Conservation (phyloP, 2,888 invertebrate genomes). For the Escarpia spicata region DNA sequence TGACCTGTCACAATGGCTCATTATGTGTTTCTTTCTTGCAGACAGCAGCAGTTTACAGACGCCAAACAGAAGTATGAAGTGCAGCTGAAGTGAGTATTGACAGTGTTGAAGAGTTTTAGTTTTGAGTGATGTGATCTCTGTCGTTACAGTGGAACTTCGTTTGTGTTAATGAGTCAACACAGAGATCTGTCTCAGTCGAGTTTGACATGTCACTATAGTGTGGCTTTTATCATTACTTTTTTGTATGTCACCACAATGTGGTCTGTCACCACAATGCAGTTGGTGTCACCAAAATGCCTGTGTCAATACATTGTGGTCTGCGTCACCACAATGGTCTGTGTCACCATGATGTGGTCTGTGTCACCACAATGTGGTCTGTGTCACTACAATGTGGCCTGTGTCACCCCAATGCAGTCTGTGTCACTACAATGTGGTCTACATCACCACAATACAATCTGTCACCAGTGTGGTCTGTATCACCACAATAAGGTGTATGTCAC, state of each 20-base stretch:
- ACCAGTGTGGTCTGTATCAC: too few species aligned
- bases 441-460: too few species aligned
- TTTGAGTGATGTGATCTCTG: background rate
- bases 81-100: conserved; percentile 39
- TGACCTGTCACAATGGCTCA: background rate
- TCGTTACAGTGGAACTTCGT: too few species aligned
- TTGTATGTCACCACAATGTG: background rate
- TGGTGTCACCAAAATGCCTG: background rate
- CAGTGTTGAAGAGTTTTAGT: background rate
- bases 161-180: too few species aligned
- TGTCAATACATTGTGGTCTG: background rate
- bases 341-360: background rate
- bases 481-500: too few species aligned
- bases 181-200: background rate
- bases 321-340: background rate
- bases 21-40: conserved; percentile 35
- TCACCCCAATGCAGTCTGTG: background rate
- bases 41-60: conserved; percentile 52
- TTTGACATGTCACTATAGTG: background rate
- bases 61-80: conserved; percentile 55
- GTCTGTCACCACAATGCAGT: background rate
- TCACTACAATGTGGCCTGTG: background rate
- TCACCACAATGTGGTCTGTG: too few species aligned
- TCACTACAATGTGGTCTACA: background rate
- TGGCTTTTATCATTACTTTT: background rate